These are phyloP conservation scores for Desmophyllum pertusum DNA, from an alignment of 92 coral and sea anemone genomes.

Conservation along the genomic window DNA sequence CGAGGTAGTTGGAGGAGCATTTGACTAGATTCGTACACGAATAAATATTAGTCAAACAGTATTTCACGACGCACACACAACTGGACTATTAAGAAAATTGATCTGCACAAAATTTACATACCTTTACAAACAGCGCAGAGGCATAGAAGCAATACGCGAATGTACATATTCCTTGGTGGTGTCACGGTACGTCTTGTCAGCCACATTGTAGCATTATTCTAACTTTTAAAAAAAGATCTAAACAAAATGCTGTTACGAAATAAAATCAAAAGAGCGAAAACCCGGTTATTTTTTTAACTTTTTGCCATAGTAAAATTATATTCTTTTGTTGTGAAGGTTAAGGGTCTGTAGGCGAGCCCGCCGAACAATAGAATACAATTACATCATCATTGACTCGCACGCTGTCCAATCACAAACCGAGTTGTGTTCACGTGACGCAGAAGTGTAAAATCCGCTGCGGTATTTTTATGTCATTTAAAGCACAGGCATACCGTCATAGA, in stretches of 20 bases:
- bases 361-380: conserved; percentile 42
- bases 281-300: not conserved
- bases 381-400: conserved; percentile 21
- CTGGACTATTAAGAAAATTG: not conserved
- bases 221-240: not conserved
- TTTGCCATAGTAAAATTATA: conserved; percentile 29
- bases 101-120: conserved; percentile 11
- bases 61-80: conserved; percentile 31
- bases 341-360: conserved; percentile 1
- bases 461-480: conserved; percentile 44
- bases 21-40: conserved; percentile 41
- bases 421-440: conserved; percentile 53
- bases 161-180: not conserved
- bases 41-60: conserved; percentile 19
- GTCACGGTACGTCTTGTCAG: not conserved
- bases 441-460: conserved; percentile 20
- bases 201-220: conserved; percentile 21
- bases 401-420: conserved; percentile 47
- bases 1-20: conserved; percentile 51
- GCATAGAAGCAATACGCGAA: conserved; percentile 20
- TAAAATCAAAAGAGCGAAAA: not conserved
- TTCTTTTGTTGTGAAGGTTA: conserved; percentile 35
- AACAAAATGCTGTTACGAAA: not conserved
- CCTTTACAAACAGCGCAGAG: conserved; percentile 37
- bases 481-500: conserved; percentile 77